These are phyloP conservation scores for Drosophila bocki DNA, from an alignment of 1,140 invertebrate species.

Conservation along the genomic window DNA sequence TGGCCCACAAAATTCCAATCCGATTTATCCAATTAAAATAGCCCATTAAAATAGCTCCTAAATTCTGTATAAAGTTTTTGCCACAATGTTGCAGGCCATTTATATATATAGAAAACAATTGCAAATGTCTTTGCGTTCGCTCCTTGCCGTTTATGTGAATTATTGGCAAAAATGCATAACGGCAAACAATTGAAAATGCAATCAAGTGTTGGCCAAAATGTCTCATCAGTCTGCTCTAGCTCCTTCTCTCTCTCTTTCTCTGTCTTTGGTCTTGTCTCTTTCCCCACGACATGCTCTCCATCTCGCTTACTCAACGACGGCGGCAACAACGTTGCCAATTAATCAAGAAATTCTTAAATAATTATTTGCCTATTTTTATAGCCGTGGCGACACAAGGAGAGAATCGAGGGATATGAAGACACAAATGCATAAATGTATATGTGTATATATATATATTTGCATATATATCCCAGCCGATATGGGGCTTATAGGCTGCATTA, in stretches of 20 bases:
- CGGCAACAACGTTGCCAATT: slow-evolving; percentile 75
- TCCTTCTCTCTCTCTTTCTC: not conserved
- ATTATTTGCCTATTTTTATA: slow-evolving; percentile 84
- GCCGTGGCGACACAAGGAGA: slow-evolving; percentile 30
- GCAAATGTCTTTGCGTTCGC: slow-evolving; percentile 11
- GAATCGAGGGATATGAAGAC: slow-evolving; percentile 34
- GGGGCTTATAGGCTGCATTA: slow-evolving; percentile 36
- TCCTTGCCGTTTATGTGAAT: slow-evolving; percentile 71
- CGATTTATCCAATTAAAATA: slow-evolving; percentile 26
- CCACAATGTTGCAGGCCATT: slow-evolving; percentile 24
- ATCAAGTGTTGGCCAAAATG: slow-evolving; percentile 80
- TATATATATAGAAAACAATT: slow-evolving; percentile 30
- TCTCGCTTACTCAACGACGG: slow-evolving; percentile 39
- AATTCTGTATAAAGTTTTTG: not conserved
- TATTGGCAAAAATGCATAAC: slow-evolving; percentile 82
- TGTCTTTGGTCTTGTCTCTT: not conserved
- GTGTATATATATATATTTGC: not conserved
- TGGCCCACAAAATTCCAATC: not conserved
- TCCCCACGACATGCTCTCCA: not conserved
- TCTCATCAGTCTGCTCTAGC: slow-evolving; percentile 36
- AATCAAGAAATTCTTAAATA: slow-evolving; percentile 84
- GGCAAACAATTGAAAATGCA: slow-evolving; percentile 83
- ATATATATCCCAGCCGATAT: slow-evolving; percentile 26
- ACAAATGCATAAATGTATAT: slow-evolving; percentile 17
- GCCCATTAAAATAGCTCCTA: slow-evolving; percentile 26